Base-by-base conservation (phyloP, 2,797 vertebrate genomes). In the Lepilemur ruficaudatus region DNA sequence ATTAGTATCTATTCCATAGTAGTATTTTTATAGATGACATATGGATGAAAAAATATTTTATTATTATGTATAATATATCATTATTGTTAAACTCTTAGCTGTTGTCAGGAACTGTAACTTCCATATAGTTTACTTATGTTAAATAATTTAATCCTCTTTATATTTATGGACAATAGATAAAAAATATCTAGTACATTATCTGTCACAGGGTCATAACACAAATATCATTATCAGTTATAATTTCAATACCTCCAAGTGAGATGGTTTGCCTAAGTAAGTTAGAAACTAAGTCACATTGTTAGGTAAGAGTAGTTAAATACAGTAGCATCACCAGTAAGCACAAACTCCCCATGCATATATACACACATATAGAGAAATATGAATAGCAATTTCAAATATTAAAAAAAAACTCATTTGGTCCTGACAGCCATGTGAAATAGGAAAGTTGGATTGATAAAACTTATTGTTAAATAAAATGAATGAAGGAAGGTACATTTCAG, bases 391-490 rank as follows among this genome's bases (percentile, higher is more conserved):
- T 76, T 76, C 25, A 50, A 82, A 75, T 30, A 14, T 88, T 95
- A 84, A 89, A 43, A 32, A 94, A 76, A 46, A 70, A 59, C 7
- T n/a, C n/a, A 23, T 23, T 65, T 86, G 17, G 3, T 52, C 17
- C 23, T 59, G 57, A 93, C 1, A 41, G 18, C 6, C 7, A 4
- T 89, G 38, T 20, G 20, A 91, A 46, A 72, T 15, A 93, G 9
- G n/a, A 91, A 72, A 57, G 2, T 9, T 59, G 4, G 5, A 83
- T 25, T 83, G 72, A 38, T 28, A 85, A 85, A 93, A 88, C 28
- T 73, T 78, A 94, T 82, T 89, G 93, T 83, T 48, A 32, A 57
- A 69, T 43, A 32, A 57, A 69, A 32, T 18, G 41, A 95, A 61
- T 35, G 89, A 81, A 50, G 20, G 7, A 69, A 83, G n/a, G 17